A percentile compares a stretch with the other conserved stretches of the same genome.
phyloP scores from a whole-genome alignment of 1,140 invertebrate genomes.

The Drosophila teissieri region DNA sequence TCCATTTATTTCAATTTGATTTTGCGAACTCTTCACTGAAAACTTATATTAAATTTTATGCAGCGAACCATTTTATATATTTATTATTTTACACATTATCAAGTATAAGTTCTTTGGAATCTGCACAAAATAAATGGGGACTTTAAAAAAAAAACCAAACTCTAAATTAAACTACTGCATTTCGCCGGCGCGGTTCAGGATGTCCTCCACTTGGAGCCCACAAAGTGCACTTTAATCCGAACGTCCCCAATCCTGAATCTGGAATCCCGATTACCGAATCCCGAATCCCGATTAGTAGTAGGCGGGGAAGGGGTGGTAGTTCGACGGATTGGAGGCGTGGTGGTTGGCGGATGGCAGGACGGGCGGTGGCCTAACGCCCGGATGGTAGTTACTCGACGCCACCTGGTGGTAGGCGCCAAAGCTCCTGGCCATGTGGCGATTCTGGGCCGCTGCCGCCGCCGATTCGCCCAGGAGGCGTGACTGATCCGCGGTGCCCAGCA shows the following conservation, averaged over 20 bases:
- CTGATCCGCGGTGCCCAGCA: slow-evolving; percentile 79
- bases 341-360: slow-evolving; percentile 82
- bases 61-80: neutral
- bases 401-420: slow-evolving; percentile 84
- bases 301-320: slow-evolving; percentile 84
- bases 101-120: slow-evolving; percentile 1
- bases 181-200: slow-evolving; percentile 1
- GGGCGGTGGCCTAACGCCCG: slow-evolving; percentile 80
- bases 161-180: neutral
- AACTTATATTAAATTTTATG: no score
- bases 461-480: slow-evolving; percentile 75
- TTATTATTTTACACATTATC: neutral
- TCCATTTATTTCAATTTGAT: neutral
- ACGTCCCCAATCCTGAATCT: neutral
- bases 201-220: neutral
- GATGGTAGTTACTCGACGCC: slow-evolving; percentile 82
- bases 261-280: no score
- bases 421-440: slow-evolving; percentile 82
- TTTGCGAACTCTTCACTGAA: neutral
- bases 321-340: slow-evolving; percentile 84
- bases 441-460: slow-evolving; percentile 73
- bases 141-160: neutral
- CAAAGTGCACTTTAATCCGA: slow-evolving; percentile 2
- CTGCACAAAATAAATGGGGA: neutral
- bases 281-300: slow-evolving; percentile 61